Evolutionary conservation across 2,797 vertebrate genomes (phyloP), one percentile per base, ranked within the genome.

Genomic region (Petrocephalus schoutedeni): DNA sequence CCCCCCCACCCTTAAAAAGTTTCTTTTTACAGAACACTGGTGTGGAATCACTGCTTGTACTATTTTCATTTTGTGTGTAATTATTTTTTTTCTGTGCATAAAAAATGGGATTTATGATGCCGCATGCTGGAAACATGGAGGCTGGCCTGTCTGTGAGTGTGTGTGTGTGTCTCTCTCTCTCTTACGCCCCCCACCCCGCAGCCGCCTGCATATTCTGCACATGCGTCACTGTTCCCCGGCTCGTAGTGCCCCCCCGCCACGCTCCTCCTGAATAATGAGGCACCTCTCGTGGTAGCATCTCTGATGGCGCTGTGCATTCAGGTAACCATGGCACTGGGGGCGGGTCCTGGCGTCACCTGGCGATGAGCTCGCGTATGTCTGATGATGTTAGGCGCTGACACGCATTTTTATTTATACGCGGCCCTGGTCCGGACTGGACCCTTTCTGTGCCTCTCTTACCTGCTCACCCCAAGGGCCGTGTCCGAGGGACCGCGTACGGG

Each of bases 151-250:
- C 89, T 36, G 12, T 32, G 21, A 9, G 4, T 12, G 2, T 54
- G 3, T 32, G 8, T 82, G 49, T 51, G 49, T 51, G 49, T 51
- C 4, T 51, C 0, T 51, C 6, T 7, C 49, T 7, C 49, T 7
- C 49, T 1, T 5, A 51, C 49, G 6, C 49, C 6, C 87, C 88
- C 57, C 89, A 90, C 23, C 59, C 88, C 88, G 91, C 93, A 92
- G 88, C 90, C 84, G 87, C 91, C 91, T 85, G 56, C 90, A 91
- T 91, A 59, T 94, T 94, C 92, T 94, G 93, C 94, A 92, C 94
- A 92, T 91, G 91, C 92, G 71, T 1, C 92, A 93, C 92, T 93
- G 6, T 90, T 92, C 90, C 28, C 16, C 32, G 84, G 3, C 28
- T 32, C 54, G 21, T 28, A 19, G 14, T 12, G 84, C 56, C 23